Conservation (phyloP, 2,797 vertebrate species). For the Sebastes nivosus region DNA sequence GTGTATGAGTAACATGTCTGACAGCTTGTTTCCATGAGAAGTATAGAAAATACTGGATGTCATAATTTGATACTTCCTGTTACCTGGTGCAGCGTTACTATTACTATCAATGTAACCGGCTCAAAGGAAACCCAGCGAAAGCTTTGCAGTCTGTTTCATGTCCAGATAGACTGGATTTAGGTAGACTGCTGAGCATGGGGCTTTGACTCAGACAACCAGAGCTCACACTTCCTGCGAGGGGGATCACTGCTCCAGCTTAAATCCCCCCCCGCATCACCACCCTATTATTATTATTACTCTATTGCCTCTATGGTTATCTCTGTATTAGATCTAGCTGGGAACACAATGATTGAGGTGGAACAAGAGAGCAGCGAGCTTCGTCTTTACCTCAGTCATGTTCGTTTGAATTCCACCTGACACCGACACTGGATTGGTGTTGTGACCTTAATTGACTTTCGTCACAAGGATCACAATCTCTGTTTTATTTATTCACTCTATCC, state of each 20-base stretch:
- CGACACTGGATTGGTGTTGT: too few species aligned
- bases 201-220: slow-evolving; percentile 36
- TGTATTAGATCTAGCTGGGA: background rate
- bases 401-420: background rate
- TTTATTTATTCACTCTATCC: background rate
- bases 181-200: slow-evolving; percentile 60
- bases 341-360: background rate
- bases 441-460: too few species aligned
- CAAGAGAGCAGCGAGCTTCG: background rate
- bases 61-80: background rate
- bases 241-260: slow-evolving; percentile 9
- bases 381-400: background rate
- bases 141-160: background rate
- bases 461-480: background rate
- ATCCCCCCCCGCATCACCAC: slow-evolving; percentile 1
- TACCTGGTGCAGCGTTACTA: background rate
- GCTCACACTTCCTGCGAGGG: slow-evolving; percentile 37
- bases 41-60: too few species aligned
- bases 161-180: slow-evolving; percentile 37
- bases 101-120: background rate
- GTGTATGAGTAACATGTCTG: background rate
- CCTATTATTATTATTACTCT: background rate
- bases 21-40: background rate
- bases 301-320: background rate
- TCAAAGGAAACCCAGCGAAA: background rate